Percentiles rank a stretch among this genome's conserved stretches.
Conservation (phyloP, 2,113 vertebrate genomes). For the Erinaceus europaeus region DNA sequence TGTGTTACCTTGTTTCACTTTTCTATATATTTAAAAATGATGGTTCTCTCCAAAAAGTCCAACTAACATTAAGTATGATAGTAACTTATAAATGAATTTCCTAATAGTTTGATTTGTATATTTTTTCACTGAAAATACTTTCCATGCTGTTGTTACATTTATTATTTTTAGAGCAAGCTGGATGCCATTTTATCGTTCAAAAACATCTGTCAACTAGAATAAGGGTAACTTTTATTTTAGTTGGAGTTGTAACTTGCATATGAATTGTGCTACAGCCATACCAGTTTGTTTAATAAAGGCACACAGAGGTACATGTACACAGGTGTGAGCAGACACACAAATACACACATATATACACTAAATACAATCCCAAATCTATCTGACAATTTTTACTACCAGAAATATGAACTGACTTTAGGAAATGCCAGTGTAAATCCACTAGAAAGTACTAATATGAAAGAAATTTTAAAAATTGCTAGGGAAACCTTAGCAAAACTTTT, state of each 20-base stretch:
- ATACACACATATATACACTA: neutral
- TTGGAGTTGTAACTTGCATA: neutral
- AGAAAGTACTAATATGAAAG: too few relatives aligned
- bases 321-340: neutral
- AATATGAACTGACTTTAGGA: neutral
- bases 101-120: neutral
- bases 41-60: neutral
- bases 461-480: neutral
- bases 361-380: neutral
- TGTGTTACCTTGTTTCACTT: conserved; percentile 30
- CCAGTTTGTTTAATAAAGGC: neutral
- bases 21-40: conserved; percentile 5
- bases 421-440: conserved; percentile 25
- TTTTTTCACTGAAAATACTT: neutral
- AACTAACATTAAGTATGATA: neutral
- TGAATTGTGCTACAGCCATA: neutral
- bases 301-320: neutral
- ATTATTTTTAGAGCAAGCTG: neutral
- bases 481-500: neutral
- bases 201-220: neutral
- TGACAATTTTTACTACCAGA: neutral
- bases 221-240: neutral
- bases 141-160: neutral
- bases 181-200: neutral
- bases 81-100: neutral